Percentiles rank a stretch among this genome's conserved stretches.
Conservation (phyloP, 2,113 vertebrate species). For the Alectura lathami region DNA sequence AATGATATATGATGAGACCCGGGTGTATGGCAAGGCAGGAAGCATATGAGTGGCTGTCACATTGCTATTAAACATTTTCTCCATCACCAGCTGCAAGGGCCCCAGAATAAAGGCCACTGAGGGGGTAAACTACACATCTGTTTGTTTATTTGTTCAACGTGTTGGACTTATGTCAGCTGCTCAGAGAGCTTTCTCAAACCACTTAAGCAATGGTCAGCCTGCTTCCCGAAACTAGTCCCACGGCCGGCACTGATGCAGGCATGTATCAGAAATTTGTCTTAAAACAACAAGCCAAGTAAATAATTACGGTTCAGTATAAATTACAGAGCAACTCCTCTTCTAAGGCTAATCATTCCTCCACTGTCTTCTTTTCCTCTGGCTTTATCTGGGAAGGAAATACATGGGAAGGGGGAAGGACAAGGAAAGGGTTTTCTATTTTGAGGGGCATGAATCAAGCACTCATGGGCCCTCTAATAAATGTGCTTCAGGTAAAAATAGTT, state of each 20-base stretch:
- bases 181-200: conserved; percentile 63
- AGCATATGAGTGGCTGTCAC: background rate
- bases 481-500: background rate
- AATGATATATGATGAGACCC: background rate
- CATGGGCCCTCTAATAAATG: background rate
- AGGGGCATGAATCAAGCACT: background rate
- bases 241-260: background rate
- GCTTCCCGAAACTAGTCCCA: conserved; percentile 58
- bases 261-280: conserved; percentile 36
- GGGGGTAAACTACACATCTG: conserved; percentile 14
- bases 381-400: background rate
- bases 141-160: conserved; percentile 57
- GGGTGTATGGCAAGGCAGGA: background rate
- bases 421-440: background rate
- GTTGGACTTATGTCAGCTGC: conserved; percentile 30
- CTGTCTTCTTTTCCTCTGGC: background rate
- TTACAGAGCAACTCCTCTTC: background rate
- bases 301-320: background rate
- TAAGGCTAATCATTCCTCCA: background rate
- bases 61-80: conserved; percentile 12
- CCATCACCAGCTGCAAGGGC: background rate
- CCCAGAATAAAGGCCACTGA: background rate
- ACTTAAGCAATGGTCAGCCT: conserved; percentile 56
- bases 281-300: conserved; percentile 29
- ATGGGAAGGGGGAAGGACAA: background rate